Conservation (phyloP, 2,888 invertebrate genomes). For the Drosophila neonasuta region DNA sequence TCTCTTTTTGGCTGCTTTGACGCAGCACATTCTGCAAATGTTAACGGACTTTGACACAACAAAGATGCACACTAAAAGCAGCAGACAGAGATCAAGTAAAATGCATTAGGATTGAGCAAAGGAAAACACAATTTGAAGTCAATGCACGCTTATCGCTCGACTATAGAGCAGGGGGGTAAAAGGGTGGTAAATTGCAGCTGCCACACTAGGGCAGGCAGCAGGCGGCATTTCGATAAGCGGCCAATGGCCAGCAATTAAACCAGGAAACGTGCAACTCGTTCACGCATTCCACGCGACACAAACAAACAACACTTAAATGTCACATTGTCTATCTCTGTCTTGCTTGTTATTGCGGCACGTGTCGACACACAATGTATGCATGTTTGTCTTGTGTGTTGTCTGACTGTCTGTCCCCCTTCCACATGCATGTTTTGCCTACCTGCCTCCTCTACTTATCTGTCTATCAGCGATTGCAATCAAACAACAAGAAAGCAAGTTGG, state of each 20-base stretch:
- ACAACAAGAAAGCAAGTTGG: conserved; percentile 11
- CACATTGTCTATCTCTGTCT: conserved; percentile 29
- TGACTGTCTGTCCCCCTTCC: background rate
- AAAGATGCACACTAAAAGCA: conserved; percentile 24
- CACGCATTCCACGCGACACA: conserved; percentile 31
- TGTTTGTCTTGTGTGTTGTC: background rate
- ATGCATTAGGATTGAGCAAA: conserved; percentile 10
- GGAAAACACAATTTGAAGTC: conserved; percentile 17
- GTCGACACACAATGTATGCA: conserved; percentile 3
- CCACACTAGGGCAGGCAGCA: conserved; percentile 16
- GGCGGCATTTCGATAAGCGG: conserved; percentile 40
- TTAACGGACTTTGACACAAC: conserved; percentile 32
- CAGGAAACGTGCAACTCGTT: conserved; percentile 52
- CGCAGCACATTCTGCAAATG: conserved; percentile 39
- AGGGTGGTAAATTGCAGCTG: conserved; percentile 20
- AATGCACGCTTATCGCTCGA: conserved; percentile 39
- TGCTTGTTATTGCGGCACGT: conserved; percentile 19
- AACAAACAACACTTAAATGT: conserved; percentile 44
- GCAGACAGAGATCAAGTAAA: background rate
- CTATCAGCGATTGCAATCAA: conserved; percentile 13
- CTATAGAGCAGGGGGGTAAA: background rate
- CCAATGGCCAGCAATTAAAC: conserved; percentile 51
- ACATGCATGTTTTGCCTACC: background rate
- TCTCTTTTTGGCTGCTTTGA: conserved; percentile 36
- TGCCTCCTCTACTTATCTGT: background rate